These are phyloP conservation scores for Zonotrichia leucophrys DNA, from an alignment of 2,113 vertebrate species.

Conservation along the genomic window DNA sequence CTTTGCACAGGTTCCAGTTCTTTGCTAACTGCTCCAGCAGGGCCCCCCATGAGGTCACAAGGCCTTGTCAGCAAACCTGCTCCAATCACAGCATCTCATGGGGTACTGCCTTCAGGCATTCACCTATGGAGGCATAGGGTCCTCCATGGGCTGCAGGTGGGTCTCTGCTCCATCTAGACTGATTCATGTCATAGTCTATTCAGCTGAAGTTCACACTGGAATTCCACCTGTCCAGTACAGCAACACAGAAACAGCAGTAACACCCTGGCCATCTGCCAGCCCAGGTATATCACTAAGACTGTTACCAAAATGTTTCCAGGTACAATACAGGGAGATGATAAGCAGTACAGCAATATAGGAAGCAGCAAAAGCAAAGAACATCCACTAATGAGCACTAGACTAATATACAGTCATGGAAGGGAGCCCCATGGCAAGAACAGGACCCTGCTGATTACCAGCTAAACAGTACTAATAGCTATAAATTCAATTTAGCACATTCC, in stretches of 20 bases:
- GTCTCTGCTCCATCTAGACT: not conserved
- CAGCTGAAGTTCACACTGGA: not conserved
- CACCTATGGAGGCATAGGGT: not conserved
- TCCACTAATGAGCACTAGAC: not conserved
- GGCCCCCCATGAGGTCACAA: not conserved
- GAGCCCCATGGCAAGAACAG: not conserved
- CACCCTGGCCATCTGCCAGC: not conserved
- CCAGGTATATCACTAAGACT: not conserved
- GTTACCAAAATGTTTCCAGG: not conserved
- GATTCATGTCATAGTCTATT: not conserved
- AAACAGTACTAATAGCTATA: not conserved
- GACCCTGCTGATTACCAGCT: not conserved
- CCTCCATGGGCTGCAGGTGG: not conserved
- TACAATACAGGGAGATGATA: not conserved
- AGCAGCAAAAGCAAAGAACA: not conserved
- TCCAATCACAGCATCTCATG: not conserved
- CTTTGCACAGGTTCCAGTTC: not conserved
- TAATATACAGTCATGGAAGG: not conserved
- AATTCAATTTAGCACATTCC: not conserved
- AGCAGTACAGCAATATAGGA: not conserved
- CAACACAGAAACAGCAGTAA: not conserved
- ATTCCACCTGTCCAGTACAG: not conserved
- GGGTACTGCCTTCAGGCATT: not conserved
- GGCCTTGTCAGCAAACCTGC: not conserved
- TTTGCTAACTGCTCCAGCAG: rapidly evolving